Percentiles rank a stretch among this genome's conserved stretches.
phyloP scores from a whole-genome alignment of 2,113 vertebrate species.

The Emydocephalus ijimae region DNA sequence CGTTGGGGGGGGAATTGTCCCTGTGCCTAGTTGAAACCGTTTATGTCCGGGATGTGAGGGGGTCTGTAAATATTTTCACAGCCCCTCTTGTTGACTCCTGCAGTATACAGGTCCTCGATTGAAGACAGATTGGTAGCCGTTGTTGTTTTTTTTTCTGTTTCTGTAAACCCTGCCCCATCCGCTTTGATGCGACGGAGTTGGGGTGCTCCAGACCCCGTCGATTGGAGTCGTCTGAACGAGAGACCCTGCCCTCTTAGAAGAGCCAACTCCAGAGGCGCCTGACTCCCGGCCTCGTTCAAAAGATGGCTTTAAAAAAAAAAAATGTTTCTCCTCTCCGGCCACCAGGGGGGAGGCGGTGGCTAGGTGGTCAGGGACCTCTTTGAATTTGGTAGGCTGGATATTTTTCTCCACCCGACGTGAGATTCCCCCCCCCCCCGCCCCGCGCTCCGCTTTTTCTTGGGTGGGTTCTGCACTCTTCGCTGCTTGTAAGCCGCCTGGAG shows the following conservation, averaged over 20 bases:
- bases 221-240: background rate
- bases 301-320: background rate
- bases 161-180: background rate
- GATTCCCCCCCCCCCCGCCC: background rate
- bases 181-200: background rate
- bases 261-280: background rate
- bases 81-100: too few relatives aligned
- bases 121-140: too few relatives aligned
- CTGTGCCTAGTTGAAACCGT: too few relatives aligned
- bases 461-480: background rate
- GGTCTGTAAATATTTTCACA: too few relatives aligned
- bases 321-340: background rate
- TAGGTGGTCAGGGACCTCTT: background rate
- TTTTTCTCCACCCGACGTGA: background rate
- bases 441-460: background rate
- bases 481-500: background rate
- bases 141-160: background rate
- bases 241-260: background rate
- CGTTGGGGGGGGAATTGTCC: too few relatives aligned
- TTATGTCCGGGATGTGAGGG: too few relatives aligned
- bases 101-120: too few relatives aligned
- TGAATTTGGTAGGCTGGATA: background rate
- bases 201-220: background rate
- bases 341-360: background rate
- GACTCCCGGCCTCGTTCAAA: background rate